These are phyloP conservation scores for Torymus aiolomorphi DNA, from an alignment of 2,888 invertebrate species.

Conservation along the genomic window DNA sequence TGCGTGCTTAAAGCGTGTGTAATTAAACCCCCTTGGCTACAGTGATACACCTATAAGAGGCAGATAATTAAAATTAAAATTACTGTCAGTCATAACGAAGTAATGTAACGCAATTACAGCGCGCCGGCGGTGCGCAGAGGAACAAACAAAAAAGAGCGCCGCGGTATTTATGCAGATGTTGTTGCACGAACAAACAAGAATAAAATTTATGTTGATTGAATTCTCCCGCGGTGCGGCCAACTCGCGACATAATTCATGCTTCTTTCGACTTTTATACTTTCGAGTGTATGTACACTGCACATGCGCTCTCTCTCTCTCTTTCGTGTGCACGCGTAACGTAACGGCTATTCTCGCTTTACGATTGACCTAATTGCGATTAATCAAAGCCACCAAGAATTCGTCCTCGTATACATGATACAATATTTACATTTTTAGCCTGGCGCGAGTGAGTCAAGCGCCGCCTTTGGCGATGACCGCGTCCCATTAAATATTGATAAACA, in stretches of 20 bases:
- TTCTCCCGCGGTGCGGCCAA: slow-evolving; percentile 21
- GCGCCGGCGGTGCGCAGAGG: background rate
- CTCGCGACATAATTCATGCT: slow-evolving; percentile 40
- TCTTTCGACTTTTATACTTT: slow-evolving; percentile 27
- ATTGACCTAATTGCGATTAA: slow-evolving; percentile 18
- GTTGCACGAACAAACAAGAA: slow-evolving; percentile 31
- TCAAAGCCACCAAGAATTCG: background rate
- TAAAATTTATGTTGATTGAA: slow-evolving; percentile 48
- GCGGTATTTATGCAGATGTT: slow-evolving; percentile 27
- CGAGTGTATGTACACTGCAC: no score
- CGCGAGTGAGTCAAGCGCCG: no score
- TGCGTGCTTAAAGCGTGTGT: no score
- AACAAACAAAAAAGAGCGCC: slow-evolving; percentile 16
- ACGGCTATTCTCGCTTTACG: slow-evolving; percentile 29
- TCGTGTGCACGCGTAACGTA: background rate
- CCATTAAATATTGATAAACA: no score
- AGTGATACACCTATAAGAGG: no score
- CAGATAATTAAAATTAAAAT: background rate
- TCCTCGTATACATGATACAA: background rate
- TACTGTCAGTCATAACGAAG: background rate
- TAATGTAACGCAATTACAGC: background rate
- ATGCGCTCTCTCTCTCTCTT: no score
- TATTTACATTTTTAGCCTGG: no score
- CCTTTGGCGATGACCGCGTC: no score
- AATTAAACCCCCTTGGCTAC: no score